Evolutionary conservation across 23 tunicate species (phyloP).

Genomic region (Oikopleura vanhoeffeni): DNA sequence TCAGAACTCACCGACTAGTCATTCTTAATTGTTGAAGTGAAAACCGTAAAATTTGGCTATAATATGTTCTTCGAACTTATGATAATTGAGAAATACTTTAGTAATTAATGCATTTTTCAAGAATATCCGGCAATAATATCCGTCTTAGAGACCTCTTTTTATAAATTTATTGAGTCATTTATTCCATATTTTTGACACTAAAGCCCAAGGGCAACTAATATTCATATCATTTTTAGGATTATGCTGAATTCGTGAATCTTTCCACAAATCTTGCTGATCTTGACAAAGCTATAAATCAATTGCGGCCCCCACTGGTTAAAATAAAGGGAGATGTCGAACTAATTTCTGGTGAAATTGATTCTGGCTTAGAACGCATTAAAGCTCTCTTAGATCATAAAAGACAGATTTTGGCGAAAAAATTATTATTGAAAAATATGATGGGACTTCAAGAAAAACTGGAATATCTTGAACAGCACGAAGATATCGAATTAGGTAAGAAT

Average conservation of each 20-base stretch:
- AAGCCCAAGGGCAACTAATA: too few species aligned
- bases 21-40: too few species aligned
- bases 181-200: too few species aligned
- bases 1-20: too few species aligned
- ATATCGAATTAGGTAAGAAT: background rate
- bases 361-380: background rate
- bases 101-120: too few species aligned
- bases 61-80: too few species aligned
- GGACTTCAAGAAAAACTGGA: background rate
- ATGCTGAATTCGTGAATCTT: background rate
- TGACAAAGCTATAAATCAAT: background rate
- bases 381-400: background rate
- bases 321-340: background rate
- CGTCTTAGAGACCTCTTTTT: too few species aligned
- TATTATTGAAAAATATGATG: background rate
- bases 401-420: background rate
- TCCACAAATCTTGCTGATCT: background rate
- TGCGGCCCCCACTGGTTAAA: background rate
- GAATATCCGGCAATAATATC: too few species aligned
- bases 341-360: background rate
- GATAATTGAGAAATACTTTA: too few species aligned
- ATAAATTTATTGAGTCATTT: too few species aligned
- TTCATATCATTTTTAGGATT: too few species aligned
- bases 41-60: too few species aligned
- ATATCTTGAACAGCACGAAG: background rate